These are phyloP conservation scores for Pararge aegeria DNA, from an alignment of 1,140 invertebrate genomes.

Conservation along the genomic window DNA sequence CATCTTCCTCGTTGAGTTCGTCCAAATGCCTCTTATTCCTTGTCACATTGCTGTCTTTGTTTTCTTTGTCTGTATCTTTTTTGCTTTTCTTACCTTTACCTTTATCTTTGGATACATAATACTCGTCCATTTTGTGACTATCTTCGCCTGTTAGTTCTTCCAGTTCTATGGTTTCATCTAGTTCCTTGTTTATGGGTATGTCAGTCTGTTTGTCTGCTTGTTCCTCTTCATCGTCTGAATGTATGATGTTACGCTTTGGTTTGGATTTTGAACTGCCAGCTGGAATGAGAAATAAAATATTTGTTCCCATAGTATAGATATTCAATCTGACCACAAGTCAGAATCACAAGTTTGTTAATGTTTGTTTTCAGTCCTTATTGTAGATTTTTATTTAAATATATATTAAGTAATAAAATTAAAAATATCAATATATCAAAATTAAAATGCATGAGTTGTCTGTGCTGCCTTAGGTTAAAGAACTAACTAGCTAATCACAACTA, in stretches of 20 bases:
- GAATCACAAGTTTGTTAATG: too few relatives aligned
- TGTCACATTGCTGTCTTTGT: constrained; percentile 33
- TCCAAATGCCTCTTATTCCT: constrained; percentile 46
- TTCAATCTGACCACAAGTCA: too few relatives aligned
- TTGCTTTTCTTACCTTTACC: constrained; percentile 44
- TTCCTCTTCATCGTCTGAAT: constrained; percentile 51
- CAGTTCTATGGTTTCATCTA: constrained; percentile 34
- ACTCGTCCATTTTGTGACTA: constrained; percentile 18
- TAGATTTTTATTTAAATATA: too few relatives aligned
- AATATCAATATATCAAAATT: too few relatives aligned
- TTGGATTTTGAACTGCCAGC: constrained; percentile 40
- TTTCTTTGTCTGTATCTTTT: constrained; percentile 35
- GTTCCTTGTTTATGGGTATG: constrained; percentile 29
- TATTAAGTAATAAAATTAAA: too few relatives aligned
- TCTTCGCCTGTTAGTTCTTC: constrained; percentile 28
- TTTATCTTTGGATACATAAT: constrained; percentile 34
- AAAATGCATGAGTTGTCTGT: too few relatives aligned
- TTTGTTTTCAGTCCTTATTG: too few relatives aligned
- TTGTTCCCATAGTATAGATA: too few relatives aligned
- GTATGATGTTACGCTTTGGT: constrained; percentile 42
- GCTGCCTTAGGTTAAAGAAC: too few relatives aligned
- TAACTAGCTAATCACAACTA: too few relatives aligned
- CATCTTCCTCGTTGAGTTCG: constrained; percentile 9
- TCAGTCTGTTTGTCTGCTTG: constrained; percentile 12
- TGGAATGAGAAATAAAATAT: constrained; percentile 22